Percentiles rank a stretch among this genome's conserved stretches.
Evolutionary conservation across 92 coral and sea anemone genomes (phyloP).

Genomic region (Phenganax subtilis): DNA sequence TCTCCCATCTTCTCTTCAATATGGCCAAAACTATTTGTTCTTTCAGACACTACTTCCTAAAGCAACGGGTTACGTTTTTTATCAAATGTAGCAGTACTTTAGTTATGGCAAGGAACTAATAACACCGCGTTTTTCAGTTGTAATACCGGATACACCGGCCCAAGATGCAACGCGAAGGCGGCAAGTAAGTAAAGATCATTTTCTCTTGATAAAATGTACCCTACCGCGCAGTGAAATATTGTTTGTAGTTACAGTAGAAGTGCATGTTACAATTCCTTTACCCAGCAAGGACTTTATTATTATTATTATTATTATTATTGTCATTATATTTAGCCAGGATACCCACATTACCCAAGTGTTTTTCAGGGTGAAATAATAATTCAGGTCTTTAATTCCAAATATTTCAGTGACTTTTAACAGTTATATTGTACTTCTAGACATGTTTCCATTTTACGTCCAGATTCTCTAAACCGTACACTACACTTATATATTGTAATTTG

Average conservation of each 20-base stretch:
- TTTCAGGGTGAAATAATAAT: not conserved
- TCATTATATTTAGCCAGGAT: no score
- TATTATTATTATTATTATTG: no score
- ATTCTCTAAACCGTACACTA: no score
- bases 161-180: constrained; percentile 17
- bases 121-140: not conserved
- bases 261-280: no score
- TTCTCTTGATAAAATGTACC: not conserved
- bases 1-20: not conserved
- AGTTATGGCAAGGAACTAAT: not conserved
- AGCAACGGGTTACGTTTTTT: not conserved
- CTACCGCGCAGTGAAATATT: not conserved
- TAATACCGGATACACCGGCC: constrained; percentile 11
- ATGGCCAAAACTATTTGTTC: not conserved
- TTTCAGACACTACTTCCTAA: no score
- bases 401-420: no score
- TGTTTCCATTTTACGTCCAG: no score
- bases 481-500: no score
- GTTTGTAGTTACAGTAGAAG: no score
- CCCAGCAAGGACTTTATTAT: no score
- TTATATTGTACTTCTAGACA: no score
- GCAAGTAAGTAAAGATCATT: not conserved
- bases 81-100: not conserved
- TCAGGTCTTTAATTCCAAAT: not conserved
- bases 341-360: no score